A percentile compares a stretch with the other conserved stretches of the same genome.
phyloP scores from a whole-genome alignment of 2,888 invertebrate genomes.

The Ligdia adustata region DNA sequence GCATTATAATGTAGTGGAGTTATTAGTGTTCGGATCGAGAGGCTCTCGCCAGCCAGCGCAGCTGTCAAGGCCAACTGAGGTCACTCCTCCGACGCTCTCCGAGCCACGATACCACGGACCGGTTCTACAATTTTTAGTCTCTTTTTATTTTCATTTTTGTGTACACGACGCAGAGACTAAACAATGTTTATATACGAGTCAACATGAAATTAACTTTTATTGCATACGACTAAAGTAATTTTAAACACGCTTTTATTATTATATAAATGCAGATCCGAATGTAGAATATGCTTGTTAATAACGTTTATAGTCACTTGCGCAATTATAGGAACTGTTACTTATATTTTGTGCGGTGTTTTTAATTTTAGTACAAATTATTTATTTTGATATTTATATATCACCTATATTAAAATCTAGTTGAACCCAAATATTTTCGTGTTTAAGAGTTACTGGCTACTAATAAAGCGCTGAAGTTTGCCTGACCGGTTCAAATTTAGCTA shows the following conservation, averaged over 20 bases:
- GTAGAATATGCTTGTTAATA: conserved; percentile 24
- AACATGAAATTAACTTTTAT: conserved; percentile 78
- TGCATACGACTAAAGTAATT: conserved; percentile 64
- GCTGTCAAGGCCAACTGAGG: conserved; percentile 83
- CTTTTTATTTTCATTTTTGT: conserved; percentile 84
- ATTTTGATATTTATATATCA: not conserved
- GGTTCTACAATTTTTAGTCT: conserved; percentile 82
- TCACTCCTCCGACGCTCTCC: conserved; percentile 82
- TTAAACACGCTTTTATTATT: conserved; percentile 45
- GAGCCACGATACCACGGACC: conserved; percentile 77
- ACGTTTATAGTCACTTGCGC: conserved; percentile 18
- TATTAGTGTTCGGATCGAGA: conserved; percentile 79
- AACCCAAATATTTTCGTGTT: too few species aligned
- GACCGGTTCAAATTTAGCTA: conserved; percentile 5
- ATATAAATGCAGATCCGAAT: conserved; percentile 29
- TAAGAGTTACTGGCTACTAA: not conserved
- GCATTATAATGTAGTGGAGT: conserved; percentile 78
- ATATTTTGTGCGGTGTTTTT: not conserved
- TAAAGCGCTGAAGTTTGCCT: not conserved
- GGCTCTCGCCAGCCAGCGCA: conserved; percentile 73
- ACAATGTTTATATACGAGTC: conserved; percentile 82
- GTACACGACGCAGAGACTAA: conserved; percentile 81
- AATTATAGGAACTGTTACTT: too few species aligned
- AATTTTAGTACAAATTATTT: conserved; percentile 3
- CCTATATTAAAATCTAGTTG: not conserved